Conservation (phyloP, 2,113 vertebrate species). For the Crypturellus undulatus region DNA sequence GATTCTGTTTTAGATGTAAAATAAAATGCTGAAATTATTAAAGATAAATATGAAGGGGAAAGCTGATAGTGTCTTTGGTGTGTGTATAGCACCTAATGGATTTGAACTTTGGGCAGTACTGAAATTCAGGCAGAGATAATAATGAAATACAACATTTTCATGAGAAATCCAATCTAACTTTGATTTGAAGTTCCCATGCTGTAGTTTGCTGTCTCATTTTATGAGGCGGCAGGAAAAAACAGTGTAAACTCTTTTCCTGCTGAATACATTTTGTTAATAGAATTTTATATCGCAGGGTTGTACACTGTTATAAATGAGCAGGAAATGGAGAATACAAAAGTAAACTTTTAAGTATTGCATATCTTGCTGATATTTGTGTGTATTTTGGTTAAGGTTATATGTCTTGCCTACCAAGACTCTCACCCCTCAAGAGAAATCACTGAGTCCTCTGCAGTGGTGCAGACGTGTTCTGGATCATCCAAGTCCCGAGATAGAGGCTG, state of each 20-base stretch:
- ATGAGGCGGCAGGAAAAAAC: not conserved
- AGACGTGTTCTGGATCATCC: conserved; percentile 93
- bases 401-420: conserved; percentile 84
- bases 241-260: not conserved
- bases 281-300: not conserved
- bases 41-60: not conserved
- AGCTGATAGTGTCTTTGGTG: not conserved
- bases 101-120: not conserved
- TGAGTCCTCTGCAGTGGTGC: conserved; percentile 94
- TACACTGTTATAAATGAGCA: not conserved
- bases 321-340: not conserved
- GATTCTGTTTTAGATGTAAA: not conserved
- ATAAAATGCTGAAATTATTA: not conserved
- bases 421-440: conserved; percentile 71
- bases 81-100: not conserved
- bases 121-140: not conserved
- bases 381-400: conserved; percentile 88
- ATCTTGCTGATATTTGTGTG: conserved; percentile 26
- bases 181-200: accelerated
- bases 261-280: not conserved
- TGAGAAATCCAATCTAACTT: not conserved
- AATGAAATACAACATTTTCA: not conserved
- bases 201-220: not conserved
- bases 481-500: conserved; percentile 91
- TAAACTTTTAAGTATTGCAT: not conserved